Conservation (phyloP, 2,113 vertebrate species). For the Seriola rivoliana region DNA sequence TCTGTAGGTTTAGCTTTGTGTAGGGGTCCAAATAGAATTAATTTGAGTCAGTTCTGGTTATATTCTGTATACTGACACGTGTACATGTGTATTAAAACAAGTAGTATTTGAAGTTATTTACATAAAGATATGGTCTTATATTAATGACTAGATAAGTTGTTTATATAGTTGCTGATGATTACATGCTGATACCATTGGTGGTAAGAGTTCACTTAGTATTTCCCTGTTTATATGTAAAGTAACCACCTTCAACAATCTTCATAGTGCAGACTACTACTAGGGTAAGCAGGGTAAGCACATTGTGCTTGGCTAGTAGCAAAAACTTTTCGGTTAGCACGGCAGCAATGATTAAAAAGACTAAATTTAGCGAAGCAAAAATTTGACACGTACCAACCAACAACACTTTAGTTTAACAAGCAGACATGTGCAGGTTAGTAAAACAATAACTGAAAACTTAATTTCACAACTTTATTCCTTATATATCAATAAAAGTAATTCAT, state of each 20-base stretch:
- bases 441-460: neutral
- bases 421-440: neutral
- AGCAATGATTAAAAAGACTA: constrained; percentile 10
- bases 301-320: neutral
- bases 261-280: neutral
- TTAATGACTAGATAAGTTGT: neutral
- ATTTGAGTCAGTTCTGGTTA: neutral
- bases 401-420: neutral
- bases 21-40: neutral
- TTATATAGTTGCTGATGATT: constrained; percentile 23
- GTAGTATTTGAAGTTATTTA: neutral
- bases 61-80: neutral
- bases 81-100: neutral
- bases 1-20: neutral
- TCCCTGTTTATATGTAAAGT: constrained; percentile 14
- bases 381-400: neutral
- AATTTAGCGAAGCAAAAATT: constrained; percentile 13
- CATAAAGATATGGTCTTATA: neutral
- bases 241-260: neutral
- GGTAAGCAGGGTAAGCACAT: neutral
- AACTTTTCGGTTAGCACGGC: constrained; percentile 23
- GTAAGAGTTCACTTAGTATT: constrained; percentile 21
- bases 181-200: constrained; percentile 13
- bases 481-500: too few species aligned
- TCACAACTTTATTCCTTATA: rapidly evolving